phyloP scores from a whole-genome alignment of 1,140 invertebrate genomes.

The Drosophila parvula region DNA sequence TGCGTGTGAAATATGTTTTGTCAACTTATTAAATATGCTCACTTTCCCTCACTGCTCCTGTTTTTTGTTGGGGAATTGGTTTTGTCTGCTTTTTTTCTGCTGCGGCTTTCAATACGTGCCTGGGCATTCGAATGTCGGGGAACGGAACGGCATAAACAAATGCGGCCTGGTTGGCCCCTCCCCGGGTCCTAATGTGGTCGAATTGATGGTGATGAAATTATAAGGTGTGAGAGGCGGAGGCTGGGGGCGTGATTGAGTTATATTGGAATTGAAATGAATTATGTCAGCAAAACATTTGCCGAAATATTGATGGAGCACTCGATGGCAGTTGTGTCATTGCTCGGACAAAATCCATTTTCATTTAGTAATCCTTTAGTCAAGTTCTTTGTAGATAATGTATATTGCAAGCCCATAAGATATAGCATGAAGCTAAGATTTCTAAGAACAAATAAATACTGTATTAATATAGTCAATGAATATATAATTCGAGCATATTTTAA shows the following conservation, averaged over 20 bases:
- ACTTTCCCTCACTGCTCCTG: constrained; percentile 29
- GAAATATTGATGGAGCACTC: constrained; percentile 23
- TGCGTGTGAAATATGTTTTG: constrained; percentile 82
- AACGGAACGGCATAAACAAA: constrained; percentile 38
- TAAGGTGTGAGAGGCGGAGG: constrained; percentile 22
- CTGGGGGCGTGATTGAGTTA: constrained; percentile 43
- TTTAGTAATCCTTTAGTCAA: neutral
- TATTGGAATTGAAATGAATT: constrained; percentile 42
- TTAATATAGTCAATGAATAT: no score
- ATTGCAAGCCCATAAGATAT: no score
- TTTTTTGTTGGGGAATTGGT: constrained; percentile 42
- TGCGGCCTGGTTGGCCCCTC: constrained; percentile 16
- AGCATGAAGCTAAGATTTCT: neutral
- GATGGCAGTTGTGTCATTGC: constrained; percentile 8
- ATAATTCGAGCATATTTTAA: no score
- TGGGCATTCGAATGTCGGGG: constrained; percentile 53
- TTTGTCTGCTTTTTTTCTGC: constrained; percentile 26
- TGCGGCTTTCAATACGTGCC: constrained; percentile 55
- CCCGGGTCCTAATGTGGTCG: constrained; percentile 30
- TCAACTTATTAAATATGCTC: constrained; percentile 82
- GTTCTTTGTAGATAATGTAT: neutral
- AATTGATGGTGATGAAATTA: constrained; percentile 46
- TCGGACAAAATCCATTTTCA: neutral
- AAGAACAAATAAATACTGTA: no score
- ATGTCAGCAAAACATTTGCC: constrained; percentile 44